Conservation (phyloP, 2,888 invertebrate genomes). For the Cheilosia grossa region DNA sequence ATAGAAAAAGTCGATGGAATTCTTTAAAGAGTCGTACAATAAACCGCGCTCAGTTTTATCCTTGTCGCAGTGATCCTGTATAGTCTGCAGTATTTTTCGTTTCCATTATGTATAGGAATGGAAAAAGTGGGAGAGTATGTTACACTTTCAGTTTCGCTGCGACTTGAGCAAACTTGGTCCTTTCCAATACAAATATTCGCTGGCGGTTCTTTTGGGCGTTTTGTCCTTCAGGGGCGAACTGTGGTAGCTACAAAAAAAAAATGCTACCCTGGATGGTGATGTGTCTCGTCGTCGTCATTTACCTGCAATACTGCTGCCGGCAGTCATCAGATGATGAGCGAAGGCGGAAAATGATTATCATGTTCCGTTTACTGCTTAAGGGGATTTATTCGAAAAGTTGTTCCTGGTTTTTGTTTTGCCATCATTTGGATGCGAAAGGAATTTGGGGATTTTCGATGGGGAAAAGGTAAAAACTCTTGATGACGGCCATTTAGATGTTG, state of each 20-base stretch:
- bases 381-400: conserved; percentile 64
- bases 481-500: conserved; percentile 30
- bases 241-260: neutral
- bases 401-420: conserved; percentile 25
- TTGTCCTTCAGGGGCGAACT: conserved; percentile 15
- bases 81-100: conserved; percentile 46
- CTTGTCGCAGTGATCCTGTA: conserved; percentile 22
- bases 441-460: conserved; percentile 22
- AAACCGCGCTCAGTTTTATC: conserved; percentile 29
- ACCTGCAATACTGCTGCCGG: conserved; percentile 29
- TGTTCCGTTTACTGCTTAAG: conserved; percentile 59
- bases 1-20: neutral
- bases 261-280: conserved; percentile 38
- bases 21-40: conserved; percentile 26
- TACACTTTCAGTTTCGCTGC: conserved; percentile 30
- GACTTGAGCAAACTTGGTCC: conserved; percentile 53
- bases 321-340: neutral
- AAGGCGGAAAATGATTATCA: conserved; percentile 47
- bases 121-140: neutral
- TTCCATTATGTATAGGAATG: conserved; percentile 30
- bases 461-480: neutral
- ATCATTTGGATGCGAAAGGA: conserved; percentile 4
- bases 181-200: conserved; percentile 46
- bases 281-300: conserved; percentile 48
- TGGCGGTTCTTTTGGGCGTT: neutral